These are phyloP conservation scores for Unio delphinus DNA, from an alignment of 2,888 invertebrate species.

Conservation along the genomic window DNA sequence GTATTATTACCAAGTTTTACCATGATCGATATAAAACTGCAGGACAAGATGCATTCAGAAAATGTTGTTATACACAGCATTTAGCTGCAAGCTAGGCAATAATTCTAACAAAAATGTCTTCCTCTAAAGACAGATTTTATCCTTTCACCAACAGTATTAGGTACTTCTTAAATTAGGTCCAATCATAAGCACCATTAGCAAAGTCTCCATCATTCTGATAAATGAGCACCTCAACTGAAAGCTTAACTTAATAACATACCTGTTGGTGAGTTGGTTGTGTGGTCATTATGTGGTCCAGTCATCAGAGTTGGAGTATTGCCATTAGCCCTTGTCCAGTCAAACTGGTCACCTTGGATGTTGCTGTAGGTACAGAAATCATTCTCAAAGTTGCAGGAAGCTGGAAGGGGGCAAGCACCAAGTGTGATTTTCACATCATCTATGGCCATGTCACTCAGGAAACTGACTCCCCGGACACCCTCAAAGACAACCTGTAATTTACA, in stretches of 20 bases:
- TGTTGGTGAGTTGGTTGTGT: constrained; percentile 48
- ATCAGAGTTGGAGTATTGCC: constrained; percentile 40
- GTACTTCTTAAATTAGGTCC: too few relatives aligned
- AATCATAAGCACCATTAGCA: too few relatives aligned
- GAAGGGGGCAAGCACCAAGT: constrained; percentile 47
- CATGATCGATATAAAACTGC: too few relatives aligned
- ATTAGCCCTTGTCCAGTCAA: constrained; percentile 56
- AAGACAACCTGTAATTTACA: constrained; percentile 45
- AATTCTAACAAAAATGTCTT: too few relatives aligned
- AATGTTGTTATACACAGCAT: too few relatives aligned
- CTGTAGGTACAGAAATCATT: constrained; percentile 54
- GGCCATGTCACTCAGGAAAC: constrained; percentile 56
- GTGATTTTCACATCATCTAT: constrained; percentile 60
- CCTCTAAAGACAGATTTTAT: too few relatives aligned
- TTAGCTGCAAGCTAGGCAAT: too few relatives aligned
- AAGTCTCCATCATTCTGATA: too few relatives aligned
- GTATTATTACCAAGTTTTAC: too few relatives aligned
- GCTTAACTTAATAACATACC: constrained; percentile 19
- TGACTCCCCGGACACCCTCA: constrained; percentile 45
- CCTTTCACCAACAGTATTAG: too few relatives aligned
- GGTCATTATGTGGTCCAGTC: constrained; percentile 56
- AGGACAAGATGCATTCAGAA: too few relatives aligned
- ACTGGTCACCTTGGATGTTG: constrained; percentile 44
- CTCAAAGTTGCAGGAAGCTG: constrained; percentile 60
- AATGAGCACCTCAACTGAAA: background rate